These are phyloP conservation scores for Cynaeus angustus DNA, from an alignment of 2,888 invertebrate species.

Conservation along the genomic window DNA sequence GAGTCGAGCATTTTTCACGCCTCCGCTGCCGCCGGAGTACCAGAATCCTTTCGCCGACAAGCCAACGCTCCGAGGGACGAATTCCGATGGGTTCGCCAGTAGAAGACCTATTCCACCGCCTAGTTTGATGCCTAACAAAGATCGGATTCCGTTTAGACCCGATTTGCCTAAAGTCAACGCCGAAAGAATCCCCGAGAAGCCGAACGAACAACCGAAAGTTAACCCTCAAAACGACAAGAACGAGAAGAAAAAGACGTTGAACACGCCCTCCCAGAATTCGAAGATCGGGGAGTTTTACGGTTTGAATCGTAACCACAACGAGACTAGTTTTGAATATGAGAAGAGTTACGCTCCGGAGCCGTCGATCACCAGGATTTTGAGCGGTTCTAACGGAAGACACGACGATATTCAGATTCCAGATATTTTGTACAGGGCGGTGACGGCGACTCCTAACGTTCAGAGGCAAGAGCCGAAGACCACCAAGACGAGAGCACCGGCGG, in stretches of 20 bases:
- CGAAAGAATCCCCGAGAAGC: conserved; percentile 62
- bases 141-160: conserved; percentile 88
- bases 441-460: conserved; percentile 70
- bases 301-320: conserved; percentile 65
- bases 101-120: conserved; percentile 89
- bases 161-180: conserved; percentile 72
- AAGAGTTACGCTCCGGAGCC: conserved; percentile 81
- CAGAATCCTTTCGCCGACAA: conserved; percentile 92
- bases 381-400: conserved; percentile 89
- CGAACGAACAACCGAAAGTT: conserved; percentile 44
- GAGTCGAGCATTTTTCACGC: conserved; percentile 83
- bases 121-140: conserved; percentile 86
- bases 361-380: conserved; percentile 88
- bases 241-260: conserved; percentile 82
- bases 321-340: conserved; percentile 70
- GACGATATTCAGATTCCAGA: conserved; percentile 82
- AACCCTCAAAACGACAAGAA: conserved; percentile 56
- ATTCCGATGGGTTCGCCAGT: conserved; percentile 80
- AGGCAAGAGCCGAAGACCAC: conserved; percentile 61
- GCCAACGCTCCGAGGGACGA: conserved; percentile 83
- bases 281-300: conserved; percentile 68
- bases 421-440: conserved; percentile 81
- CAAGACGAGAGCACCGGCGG: conserved; percentile 62
- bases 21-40: conserved; percentile 88
- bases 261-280: conserved; percentile 83